phyloP scores from a whole-genome alignment of 1,140 invertebrate species.

The Drosophila ogumai region DNA sequence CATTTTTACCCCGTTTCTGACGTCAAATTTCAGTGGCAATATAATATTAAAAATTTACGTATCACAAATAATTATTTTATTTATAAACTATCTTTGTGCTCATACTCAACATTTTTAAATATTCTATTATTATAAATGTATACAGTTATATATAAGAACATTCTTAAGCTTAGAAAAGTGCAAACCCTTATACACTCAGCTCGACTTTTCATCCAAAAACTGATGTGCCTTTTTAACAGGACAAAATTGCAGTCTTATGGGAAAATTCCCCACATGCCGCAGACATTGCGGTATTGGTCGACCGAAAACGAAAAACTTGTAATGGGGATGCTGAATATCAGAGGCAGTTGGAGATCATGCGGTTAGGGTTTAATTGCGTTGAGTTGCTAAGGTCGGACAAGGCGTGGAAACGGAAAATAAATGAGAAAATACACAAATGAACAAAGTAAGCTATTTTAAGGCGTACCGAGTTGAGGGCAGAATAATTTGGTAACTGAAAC shows the following conservation, averaged over 20 bases:
- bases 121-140: no score
- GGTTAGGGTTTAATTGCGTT: constrained; percentile 69
- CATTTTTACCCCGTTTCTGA: background rate
- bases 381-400: constrained; percentile 49
- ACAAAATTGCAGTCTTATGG: constrained; percentile 59
- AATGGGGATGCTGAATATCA: constrained; percentile 10
- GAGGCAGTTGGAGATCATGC: constrained; percentile 53
- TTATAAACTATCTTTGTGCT: background rate
- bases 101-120: no score
- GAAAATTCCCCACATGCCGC: constrained; percentile 69
- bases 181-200: background rate
- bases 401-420: background rate
- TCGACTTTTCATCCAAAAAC: background rate
- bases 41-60: background rate
- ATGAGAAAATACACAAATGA: background rate
- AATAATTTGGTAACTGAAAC: background rate
- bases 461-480: background rate
- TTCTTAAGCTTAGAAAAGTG: background rate
- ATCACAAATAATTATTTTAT: background rate
- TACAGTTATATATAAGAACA: no score
- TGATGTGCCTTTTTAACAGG: constrained; percentile 4
- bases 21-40: background rate
- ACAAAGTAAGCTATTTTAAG: constrained; percentile 4
- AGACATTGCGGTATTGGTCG: constrained; percentile 57
- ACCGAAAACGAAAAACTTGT: constrained; percentile 53